phyloP scores from a whole-genome alignment of 1,140 invertebrate genomes.

The Probaryconus sp. region DNA sequence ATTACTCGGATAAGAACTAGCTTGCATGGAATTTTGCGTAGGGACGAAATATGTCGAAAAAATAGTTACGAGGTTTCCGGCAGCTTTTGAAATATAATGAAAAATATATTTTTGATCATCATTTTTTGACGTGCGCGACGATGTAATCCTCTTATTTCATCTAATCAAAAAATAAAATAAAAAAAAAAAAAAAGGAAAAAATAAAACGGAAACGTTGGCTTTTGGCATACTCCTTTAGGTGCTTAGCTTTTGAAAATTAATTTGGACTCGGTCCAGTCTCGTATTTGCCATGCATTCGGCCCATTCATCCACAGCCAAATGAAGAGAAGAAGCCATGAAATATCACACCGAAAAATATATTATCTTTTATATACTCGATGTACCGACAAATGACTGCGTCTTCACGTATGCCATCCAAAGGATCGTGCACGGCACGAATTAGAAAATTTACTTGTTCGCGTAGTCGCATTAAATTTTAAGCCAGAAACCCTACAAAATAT shows the following conservation, averaged over 20 bases:
- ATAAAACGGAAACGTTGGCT: constrained; percentile 21
- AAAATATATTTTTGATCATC: constrained; percentile 33
- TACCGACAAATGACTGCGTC: constrained; percentile 54
- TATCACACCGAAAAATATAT: constrained; percentile 77
- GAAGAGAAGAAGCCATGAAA: constrained; percentile 76
- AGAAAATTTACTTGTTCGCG: constrained; percentile 78
- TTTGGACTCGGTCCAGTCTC: constrained; percentile 77
- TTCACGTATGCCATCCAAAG: constrained; percentile 50
- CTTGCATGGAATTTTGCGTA: constrained; percentile 1
- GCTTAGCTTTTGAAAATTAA: constrained; percentile 77
- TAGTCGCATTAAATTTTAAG: constrained; percentile 79
- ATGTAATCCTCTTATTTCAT: constrained; percentile 41
- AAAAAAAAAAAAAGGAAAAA: constrained; percentile 16
- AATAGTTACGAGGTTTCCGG: not conserved
- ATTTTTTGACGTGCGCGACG: constrained; percentile 15
- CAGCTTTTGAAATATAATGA: constrained; percentile 1
- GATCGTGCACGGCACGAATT: constrained; percentile 74
- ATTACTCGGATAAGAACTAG: constrained; percentile 5
- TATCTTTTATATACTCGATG: constrained; percentile 63
- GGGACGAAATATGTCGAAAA: constrained; percentile 10
- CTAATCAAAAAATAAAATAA: constrained; percentile 25
- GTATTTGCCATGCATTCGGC: constrained; percentile 66
- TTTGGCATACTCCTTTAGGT: constrained; percentile 62
- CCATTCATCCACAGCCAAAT: constrained; percentile 61
- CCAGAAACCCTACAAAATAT: constrained; percentile 78